Evolutionary conservation across 2,797 vertebrate species (phyloP).

Genomic region (Myotis pilosus): DNA sequence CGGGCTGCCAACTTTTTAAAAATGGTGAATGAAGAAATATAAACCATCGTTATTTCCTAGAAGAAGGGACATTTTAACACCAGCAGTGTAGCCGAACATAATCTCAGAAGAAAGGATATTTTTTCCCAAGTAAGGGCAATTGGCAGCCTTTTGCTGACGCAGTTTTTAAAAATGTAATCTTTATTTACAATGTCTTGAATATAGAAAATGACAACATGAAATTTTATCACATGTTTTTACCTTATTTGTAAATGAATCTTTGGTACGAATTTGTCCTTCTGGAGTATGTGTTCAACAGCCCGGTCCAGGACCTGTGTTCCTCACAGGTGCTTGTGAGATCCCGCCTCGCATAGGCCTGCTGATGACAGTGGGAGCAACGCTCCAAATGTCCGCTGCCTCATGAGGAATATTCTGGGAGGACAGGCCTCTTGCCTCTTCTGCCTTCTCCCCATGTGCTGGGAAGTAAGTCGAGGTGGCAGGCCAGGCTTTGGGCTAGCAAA

Average conservation of each 20-base stretch:
- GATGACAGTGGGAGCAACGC: no score
- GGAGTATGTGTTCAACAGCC: neutral
- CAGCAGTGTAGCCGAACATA: neutral
- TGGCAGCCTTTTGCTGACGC: neutral
- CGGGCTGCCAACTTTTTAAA: neutral
- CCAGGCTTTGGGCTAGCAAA: neutral
- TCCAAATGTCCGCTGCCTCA: neutral
- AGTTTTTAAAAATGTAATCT: neutral
- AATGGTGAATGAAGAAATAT: neutral
- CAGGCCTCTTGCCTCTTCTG: neutral
- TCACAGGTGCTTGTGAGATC: neutral
- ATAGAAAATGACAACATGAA: neutral
- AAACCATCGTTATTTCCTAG: neutral
- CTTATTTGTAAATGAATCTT: neutral
- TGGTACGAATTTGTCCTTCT: neutral
- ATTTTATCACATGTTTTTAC: neutral
- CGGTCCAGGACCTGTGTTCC: neutral
- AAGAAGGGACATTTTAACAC: conserved; percentile 26
- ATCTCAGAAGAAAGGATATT: conserved; percentile 4
- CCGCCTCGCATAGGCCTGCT: neutral
- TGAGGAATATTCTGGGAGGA: neutral
- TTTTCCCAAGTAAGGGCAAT: neutral
- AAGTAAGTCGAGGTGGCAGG: neutral
- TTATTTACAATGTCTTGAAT: conserved; percentile 21
- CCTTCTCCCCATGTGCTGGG: neutral